Base-by-base conservation (phyloP, 2,888 invertebrate species). In the Eubasilissa splendida region DNA sequence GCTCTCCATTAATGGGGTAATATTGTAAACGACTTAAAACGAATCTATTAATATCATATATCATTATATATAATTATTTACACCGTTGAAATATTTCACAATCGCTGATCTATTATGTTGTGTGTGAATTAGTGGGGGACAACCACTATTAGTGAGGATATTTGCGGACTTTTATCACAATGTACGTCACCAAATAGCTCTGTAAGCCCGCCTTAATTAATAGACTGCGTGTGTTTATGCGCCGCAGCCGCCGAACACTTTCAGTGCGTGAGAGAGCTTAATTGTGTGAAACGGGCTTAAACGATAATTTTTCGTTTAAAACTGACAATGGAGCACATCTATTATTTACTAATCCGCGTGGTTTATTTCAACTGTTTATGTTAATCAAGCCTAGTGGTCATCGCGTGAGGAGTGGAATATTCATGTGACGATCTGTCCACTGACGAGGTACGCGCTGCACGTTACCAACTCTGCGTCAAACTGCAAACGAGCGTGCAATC, bases 191-290 rank as follows among this genome's bases (percentile, higher is more conserved):
- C 80, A 68, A 80, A 82, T 81, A 81, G 82, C 76, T 80, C 73
- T 79, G 82, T 82, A 80, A 83, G 81, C 81, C 83, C 80, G 56
- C 71, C 73, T 71, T 82, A 83, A 83, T 83, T 82, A 82, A 83
- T 83, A 78, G 80, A 83, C 71, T 80, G 80, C 80, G 80, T 80
- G 63, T 70, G 71, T 73, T 73, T 73, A 73, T 58, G 56, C 22
- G 71, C 58, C 56, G n/a, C 60, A n/a, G 14, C 60, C 60, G 60
- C n/a, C 14, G 60, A 8, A n/a, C 63, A 42, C 42, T 42, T 42
- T 42, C 22, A 42, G 42, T 63, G 31, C 63, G 63, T 63, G 68
- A 33, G 56, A 73, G 71, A 56, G 71, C 70, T 70, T 70, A 53
- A 22, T 53, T 33, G 42, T 58, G 66, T 68, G 56, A 76, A 76